These are phyloP conservation scores for Elanus axillaris DNA, from an alignment of 2,113 vertebrate genomes.

Conservation along the genomic window DNA sequence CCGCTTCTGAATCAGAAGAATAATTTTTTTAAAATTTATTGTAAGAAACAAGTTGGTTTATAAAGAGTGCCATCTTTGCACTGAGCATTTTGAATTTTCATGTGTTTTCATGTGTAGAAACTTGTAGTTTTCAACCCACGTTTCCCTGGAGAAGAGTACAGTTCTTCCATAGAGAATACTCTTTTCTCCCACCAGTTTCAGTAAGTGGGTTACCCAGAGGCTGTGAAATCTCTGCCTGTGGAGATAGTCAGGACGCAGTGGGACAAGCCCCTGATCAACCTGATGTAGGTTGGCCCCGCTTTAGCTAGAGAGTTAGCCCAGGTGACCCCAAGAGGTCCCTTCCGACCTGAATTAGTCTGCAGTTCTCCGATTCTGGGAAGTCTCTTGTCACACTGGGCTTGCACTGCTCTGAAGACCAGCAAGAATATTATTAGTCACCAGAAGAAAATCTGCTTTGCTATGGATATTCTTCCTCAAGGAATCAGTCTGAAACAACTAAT, in stretches of 20 bases:
- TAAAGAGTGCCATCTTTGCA: neutral
- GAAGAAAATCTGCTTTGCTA: neutral
- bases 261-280: neutral
- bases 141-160: neutral
- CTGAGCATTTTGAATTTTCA: neutral
- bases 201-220: neutral
- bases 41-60: neutral
- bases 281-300: neutral
- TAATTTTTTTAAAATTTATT: neutral
- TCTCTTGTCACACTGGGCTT: neutral
- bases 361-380: neutral
- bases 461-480: neutral
- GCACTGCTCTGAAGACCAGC: fast-evolving
- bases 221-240: neutral
- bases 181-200: neutral
- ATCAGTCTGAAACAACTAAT: neutral
- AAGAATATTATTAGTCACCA: neutral
- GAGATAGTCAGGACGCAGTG: neutral
- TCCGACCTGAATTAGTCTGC: neutral
- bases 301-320: neutral
- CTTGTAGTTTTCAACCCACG: neutral
- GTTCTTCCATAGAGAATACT: neutral
- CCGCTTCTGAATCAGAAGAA: neutral
- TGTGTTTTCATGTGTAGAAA: neutral
- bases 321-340: neutral